phyloP scores from a whole-genome alignment of 2,888 invertebrate species.

The Drosophila pegasa region DNA sequence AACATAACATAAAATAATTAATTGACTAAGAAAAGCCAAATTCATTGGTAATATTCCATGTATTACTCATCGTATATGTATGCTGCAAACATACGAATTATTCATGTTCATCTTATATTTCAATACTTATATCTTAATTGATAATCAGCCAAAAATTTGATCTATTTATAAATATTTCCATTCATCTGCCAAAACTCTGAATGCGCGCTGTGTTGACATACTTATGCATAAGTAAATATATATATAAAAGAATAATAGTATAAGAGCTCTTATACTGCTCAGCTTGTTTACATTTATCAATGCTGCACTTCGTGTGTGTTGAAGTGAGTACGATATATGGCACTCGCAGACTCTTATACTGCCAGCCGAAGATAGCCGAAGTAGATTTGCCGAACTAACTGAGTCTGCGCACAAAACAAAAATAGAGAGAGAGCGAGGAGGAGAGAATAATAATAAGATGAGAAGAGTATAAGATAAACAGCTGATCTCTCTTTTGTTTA shows the following conservation, averaged over 20 bases:
- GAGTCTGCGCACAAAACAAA: slow-evolving; percentile 45
- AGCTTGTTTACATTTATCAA: slow-evolving; percentile 62
- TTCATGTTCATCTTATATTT: slow-evolving; percentile 65
- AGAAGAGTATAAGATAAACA: too few species aligned
- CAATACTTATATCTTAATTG: slow-evolving; percentile 65
- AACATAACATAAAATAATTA: background rate
- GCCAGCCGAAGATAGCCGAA: slow-evolving; percentile 33
- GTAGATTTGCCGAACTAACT: slow-evolving; percentile 21
- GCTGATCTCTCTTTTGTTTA: slow-evolving; percentile 54
- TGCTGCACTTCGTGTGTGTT: background rate
- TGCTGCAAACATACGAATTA: slow-evolving; percentile 8
- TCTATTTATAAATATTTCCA: slow-evolving; percentile 60
- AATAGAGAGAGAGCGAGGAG: slow-evolving; percentile 10
- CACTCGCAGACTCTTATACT: slow-evolving; percentile 53
- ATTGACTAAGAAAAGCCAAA: background rate
- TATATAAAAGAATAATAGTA: slow-evolving; percentile 28
- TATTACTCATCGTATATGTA: slow-evolving; percentile 39
- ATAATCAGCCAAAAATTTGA: slow-evolving; percentile 54
- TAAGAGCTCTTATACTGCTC: slow-evolving; percentile 47
- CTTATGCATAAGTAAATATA: slow-evolving; percentile 26
- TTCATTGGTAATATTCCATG: background rate
- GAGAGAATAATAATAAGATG: too few species aligned
- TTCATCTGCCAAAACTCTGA: slow-evolving; percentile 58
- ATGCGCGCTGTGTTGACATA: slow-evolving; percentile 63
- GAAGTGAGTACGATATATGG: slow-evolving; percentile 25